Conservation (phyloP, 2,888 invertebrate species). For the Onthophagus sagittarius region DNA sequence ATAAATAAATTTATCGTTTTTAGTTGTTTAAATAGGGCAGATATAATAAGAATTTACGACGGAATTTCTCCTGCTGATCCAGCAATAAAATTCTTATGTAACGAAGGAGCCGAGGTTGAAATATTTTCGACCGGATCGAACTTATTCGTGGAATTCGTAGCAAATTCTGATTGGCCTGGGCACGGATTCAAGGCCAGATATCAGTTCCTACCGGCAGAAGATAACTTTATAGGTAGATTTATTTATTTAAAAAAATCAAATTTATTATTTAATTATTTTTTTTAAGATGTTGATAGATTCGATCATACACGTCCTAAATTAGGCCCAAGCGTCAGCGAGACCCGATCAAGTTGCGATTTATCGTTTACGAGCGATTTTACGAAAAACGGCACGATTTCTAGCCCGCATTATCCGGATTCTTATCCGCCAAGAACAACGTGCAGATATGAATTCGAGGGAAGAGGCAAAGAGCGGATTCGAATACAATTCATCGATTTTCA, state of each 20-base stretch:
- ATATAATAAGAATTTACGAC: constrained; percentile 82
- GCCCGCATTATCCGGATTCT: constrained; percentile 79
- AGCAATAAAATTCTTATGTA: constrained; percentile 78
- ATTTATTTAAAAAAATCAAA: neutral
- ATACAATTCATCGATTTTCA: constrained; percentile 82
- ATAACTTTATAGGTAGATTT: constrained; percentile 41
- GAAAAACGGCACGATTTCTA: constrained; percentile 79
- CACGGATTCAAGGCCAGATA: constrained; percentile 75
- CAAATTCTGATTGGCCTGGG: constrained; percentile 75
- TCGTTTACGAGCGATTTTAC: constrained; percentile 73
- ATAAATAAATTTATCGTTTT: constrained; percentile 36
- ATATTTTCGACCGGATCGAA: constrained; percentile 80
- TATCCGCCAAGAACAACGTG: constrained; percentile 80
- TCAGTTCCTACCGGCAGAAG: constrained; percentile 66
- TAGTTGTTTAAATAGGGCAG: constrained; percentile 78
- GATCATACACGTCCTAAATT: constrained; percentile 47
- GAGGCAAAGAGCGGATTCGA: constrained; percentile 80
- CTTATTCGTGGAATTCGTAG: constrained; percentile 78
- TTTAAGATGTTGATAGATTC: constrained; percentile 14
- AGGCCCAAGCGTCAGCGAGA: constrained; percentile 71
- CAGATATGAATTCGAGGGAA: constrained; percentile 86
- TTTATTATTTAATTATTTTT: neutral
- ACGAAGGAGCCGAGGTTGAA: constrained; percentile 72
- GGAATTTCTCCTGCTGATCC: constrained; percentile 70
- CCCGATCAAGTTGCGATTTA: constrained; percentile 74